Evolutionary conservation across 2,113 vertebrate genomes (phyloP).

Genomic region (Rattus norvegicus): DNA sequence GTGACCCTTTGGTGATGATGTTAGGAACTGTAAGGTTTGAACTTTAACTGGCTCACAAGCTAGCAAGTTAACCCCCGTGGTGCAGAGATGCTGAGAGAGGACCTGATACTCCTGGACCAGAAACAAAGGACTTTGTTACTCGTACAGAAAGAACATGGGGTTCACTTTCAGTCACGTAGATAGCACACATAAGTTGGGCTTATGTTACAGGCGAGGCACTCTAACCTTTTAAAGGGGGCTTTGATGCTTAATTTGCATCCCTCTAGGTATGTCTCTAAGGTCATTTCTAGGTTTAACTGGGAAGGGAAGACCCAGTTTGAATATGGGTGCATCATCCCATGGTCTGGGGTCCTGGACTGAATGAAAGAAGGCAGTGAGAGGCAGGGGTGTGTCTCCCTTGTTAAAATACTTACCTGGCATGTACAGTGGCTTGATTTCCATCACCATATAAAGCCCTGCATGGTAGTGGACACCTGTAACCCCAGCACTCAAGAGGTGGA

Average conservation of each 20-base stretch:
- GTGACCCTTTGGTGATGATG: neutral
- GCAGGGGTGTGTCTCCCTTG: neutral
- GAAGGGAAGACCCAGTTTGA: neutral
- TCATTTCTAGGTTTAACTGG: neutral
- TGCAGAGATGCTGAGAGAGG: neutral
- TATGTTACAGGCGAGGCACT: neutral
- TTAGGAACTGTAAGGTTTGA: neutral
- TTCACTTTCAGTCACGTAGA: neutral
- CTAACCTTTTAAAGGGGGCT: neutral
- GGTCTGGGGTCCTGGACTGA: neutral
- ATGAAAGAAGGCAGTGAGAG: neutral
- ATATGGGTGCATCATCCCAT: neutral
- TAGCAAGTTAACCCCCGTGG: neutral
- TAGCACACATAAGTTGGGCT: neutral
- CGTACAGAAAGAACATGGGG: neutral
- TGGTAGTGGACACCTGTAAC: neutral
- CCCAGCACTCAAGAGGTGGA: neutral
- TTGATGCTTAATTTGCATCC: neutral
- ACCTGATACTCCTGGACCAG: neutral
- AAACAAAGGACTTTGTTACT: constrained; percentile 8
- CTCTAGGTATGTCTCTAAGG: neutral
- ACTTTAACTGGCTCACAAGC: neutral
- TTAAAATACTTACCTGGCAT: neutral
- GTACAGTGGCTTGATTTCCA: neutral
- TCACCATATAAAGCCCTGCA: neutral